Evolutionary conservation across 2,888 invertebrate genomes (phyloP).

Genomic region (Tanytarsus gracilentus): DNA sequence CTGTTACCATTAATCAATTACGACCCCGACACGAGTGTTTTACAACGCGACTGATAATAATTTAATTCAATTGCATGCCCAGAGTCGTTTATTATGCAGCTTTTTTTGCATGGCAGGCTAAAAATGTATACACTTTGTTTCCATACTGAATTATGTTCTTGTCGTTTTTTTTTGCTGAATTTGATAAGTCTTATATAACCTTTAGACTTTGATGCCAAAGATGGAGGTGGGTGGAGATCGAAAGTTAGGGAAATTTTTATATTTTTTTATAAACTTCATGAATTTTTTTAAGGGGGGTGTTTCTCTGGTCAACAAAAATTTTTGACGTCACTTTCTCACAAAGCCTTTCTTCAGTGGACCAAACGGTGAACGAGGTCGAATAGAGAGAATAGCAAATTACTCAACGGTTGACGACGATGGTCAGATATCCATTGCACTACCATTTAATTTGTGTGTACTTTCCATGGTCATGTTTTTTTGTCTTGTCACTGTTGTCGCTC

Average conservation of each 20-base stretch:
- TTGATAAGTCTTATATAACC: background rate
- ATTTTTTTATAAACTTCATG: too few relatives aligned
- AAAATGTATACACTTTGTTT: background rate
- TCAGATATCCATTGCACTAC: background rate
- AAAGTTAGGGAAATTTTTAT: too few relatives aligned
- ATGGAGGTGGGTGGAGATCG: too few relatives aligned
- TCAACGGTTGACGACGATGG: background rate
- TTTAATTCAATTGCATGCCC: slow-evolving; percentile 24
- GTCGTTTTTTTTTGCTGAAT: background rate
- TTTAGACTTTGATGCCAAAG: background rate
- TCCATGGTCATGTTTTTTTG: slow-evolving; percentile 12
- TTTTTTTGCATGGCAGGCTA: background rate
- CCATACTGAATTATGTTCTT: slow-evolving; percentile 1
- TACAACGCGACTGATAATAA: slow-evolving; percentile 15
- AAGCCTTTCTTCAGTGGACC: too few relatives aligned
- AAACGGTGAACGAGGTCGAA: slow-evolving; percentile 20
- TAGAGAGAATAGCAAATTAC: slow-evolving; percentile 17
- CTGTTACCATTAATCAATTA: slow-evolving; percentile 12
- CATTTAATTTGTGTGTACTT: slow-evolving; percentile 25
- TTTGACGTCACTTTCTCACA: too few relatives aligned
- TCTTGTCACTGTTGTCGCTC: background rate
- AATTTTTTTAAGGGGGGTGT: too few relatives aligned
- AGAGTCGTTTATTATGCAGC: background rate
- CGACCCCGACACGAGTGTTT: background rate
- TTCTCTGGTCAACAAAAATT: too few relatives aligned